Percentiles rank a stretch among this genome's conserved stretches.
Conservation (phyloP, 2,888 invertebrate species). For the Orthosia gothica region DNA sequence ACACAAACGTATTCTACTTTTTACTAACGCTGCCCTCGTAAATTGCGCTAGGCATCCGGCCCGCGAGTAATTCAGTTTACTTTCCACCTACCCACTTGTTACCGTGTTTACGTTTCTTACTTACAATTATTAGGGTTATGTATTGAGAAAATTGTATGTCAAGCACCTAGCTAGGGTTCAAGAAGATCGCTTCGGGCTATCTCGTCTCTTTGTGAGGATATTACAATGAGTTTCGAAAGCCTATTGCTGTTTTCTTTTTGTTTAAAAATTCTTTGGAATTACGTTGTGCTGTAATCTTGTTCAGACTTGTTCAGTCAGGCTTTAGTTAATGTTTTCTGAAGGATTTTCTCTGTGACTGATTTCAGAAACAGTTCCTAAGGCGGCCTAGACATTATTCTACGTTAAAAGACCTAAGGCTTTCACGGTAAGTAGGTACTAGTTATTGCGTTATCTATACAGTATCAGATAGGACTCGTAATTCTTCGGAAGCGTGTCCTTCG, state of each 20-base stretch:
- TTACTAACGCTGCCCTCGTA: slow-evolving; percentile 78
- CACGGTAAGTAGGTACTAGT: slow-evolving; percentile 29
- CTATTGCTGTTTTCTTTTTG: slow-evolving; percentile 42
- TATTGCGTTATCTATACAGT: slow-evolving; percentile 49
- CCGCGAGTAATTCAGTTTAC: slow-evolving; percentile 73
- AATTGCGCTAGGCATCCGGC: slow-evolving; percentile 77
- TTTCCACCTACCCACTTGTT: slow-evolving; percentile 59
- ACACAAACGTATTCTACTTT: slow-evolving; percentile 71
- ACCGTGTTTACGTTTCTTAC: slow-evolving; percentile 59
- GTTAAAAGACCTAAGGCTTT: not conserved
- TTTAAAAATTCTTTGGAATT: slow-evolving; percentile 39
- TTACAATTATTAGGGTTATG: slow-evolving; percentile 65
- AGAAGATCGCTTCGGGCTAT: slow-evolving; percentile 55
- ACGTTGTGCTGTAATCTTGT: slow-evolving; percentile 29
- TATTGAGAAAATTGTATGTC: slow-evolving; percentile 52
- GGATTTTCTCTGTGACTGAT: slow-evolving; percentile 18
- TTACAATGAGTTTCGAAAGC: too few species aligned
- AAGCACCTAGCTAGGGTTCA: slow-evolving; percentile 30
- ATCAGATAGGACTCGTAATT: slow-evolving; percentile 47
- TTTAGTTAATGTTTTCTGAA: slow-evolving; percentile 11
- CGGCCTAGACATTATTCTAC: not conserved
- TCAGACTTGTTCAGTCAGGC: slow-evolving; percentile 6
- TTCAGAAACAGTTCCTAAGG: not conserved
- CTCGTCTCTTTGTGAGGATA: slow-evolving; percentile 39
- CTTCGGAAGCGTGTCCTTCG: slow-evolving; percentile 48